Evolutionary conservation across 2,797 vertebrate genomes (phyloP).

Genomic region (Sus cebifrons): DNA sequence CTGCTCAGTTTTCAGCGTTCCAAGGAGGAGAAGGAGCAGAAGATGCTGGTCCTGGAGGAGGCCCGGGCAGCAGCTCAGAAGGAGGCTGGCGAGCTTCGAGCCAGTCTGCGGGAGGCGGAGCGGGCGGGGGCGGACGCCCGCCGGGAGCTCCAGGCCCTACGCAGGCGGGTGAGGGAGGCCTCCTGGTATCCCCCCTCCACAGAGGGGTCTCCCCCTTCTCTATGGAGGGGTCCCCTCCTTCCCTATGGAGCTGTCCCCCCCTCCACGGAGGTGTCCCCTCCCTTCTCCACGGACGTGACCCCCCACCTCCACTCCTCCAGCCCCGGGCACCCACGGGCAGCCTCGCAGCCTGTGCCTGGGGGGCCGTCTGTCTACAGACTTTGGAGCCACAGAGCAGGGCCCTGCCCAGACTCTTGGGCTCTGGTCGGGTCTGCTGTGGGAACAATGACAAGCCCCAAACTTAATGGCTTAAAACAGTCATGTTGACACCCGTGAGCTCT

Average conservation of each 20-base stretch:
- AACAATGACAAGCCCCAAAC: neutral
- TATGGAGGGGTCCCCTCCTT: no score
- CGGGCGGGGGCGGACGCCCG: constrained; percentile 88
- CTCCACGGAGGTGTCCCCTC: no score
- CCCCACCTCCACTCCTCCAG: fast-evolving
- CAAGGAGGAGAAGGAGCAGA: constrained; percentile 92
- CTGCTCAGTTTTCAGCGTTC: constrained; percentile 90
- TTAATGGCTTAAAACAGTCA: neutral
- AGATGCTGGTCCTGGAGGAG: constrained; percentile 90
- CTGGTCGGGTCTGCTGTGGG: fast-evolving
- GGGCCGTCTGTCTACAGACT: neutral
- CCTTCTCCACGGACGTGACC: no score
- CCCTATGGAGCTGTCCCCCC: no score
- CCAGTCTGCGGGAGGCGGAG: constrained; percentile 90
- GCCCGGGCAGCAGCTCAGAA: constrained; percentile 87
- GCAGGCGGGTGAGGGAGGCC: constrained; percentile 90
- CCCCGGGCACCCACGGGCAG: neutral
- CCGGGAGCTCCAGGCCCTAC: constrained; percentile 92
- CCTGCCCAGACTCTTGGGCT: neutral
- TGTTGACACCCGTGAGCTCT: fast-evolving
- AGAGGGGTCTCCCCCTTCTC: no score
- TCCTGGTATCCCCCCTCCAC: fast-evolving
- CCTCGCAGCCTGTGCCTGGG: neutral
- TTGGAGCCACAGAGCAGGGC: neutral
- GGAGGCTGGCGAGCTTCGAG: constrained; percentile 89